Base-by-base conservation (phyloP, 2,888 invertebrate genomes). In the Apotomis betuletana region DNA sequence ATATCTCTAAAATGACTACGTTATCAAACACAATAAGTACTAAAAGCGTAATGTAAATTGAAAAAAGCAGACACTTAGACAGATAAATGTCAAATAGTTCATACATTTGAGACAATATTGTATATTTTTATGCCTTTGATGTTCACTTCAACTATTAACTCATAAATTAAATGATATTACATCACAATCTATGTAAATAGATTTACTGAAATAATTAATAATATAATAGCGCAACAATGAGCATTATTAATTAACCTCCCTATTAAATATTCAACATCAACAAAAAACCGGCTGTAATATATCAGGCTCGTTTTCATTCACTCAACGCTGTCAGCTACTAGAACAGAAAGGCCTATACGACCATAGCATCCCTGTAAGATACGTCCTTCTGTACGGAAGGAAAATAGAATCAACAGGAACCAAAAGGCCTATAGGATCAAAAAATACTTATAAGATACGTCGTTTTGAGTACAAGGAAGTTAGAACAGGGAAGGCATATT, bases 401-500 rank as follows among this genome's bases (percentile, higher is more conserved):
- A 1, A 51, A 5, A 0, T 36, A 49, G 27, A 44, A 65, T 27
- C 27, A 27, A 27, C 27, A 27, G 27, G 2, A 27, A 27, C 27
- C 27, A 27, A 38, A 8, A 41, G 27, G 15, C 64, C 38, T 64
- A 55, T 12, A 4, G 15, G 0, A 27, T 6, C 12, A 55, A 0
- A 12, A 44, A 44, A 64, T 12, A 5, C 9, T 3, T 54, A 9
- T 1, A 0, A 57, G 27, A 5, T 57, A 57, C 9, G 55, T 36
- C 65, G n/a, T 65, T 65, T 15, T 10, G 3, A n/a, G 41, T n/a
- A 51, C 44, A 51, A 62, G 36, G 49, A 1, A 51, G 12, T 0
- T 36, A 49, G n/a, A 44, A 65, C 55, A 57, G 55, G 55, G 46
- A n/a, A 36, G 9, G 46, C 57, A 10, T 64, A 46, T 65, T 65